Conservation (phyloP, 2,888 invertebrate genomes). For the Latrodectus hesperus region DNA sequence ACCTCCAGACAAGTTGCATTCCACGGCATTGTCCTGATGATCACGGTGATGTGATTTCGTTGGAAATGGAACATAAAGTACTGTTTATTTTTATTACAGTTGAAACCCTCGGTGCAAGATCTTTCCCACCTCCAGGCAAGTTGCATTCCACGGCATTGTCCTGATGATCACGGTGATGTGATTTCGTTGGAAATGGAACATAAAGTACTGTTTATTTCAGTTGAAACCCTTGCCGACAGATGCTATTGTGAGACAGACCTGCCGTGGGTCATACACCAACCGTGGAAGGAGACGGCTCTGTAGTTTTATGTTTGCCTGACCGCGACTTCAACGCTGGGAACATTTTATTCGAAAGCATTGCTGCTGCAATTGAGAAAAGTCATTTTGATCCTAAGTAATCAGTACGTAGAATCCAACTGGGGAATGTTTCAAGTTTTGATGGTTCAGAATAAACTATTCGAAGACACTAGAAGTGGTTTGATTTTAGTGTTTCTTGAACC, state of each 20-base stretch:
- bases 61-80: too few species aligned
- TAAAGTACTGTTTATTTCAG: constrained; percentile 22
- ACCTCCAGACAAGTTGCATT: too few species aligned
- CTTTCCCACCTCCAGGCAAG: too few species aligned
- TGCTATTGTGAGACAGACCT: constrained; percentile 82
- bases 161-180: background rate
- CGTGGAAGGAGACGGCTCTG: constrained; percentile 77
- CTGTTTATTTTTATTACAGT: too few species aligned
- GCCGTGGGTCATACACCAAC: constrained; percentile 81
- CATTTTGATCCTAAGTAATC: constrained; percentile 81
- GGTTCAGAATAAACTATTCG: constrained; percentile 78
- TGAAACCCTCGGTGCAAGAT: too few species aligned
- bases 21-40: too few species aligned
- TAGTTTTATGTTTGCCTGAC: constrained; percentile 82
- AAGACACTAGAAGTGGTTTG: constrained; percentile 79
- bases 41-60: too few species aligned
- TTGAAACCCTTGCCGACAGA: constrained; percentile 1
- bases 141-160: too few species aligned
- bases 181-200: constrained; percentile 34
- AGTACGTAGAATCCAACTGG: constrained; percentile 82
- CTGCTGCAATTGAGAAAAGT: constrained; percentile 82
- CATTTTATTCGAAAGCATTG: constrained; percentile 83
- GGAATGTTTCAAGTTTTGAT: constrained; percentile 84
- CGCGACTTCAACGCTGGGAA: constrained; percentile 84
- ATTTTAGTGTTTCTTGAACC: constrained; percentile 82